Conservation (phyloP, 2,113 vertebrate genomes). For the Sporophila hypoxantha region DNA sequence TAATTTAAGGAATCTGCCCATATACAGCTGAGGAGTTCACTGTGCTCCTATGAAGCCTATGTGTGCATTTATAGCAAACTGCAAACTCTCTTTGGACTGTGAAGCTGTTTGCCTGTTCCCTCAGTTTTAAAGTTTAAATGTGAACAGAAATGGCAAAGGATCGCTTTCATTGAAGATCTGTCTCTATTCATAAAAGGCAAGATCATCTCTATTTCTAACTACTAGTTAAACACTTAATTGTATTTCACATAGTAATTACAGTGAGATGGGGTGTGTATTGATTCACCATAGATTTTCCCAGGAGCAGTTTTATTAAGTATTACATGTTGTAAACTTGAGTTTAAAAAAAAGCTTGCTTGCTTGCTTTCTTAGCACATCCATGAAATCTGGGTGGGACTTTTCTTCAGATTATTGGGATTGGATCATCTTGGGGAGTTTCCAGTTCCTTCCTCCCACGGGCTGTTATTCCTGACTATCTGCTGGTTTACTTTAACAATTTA, state of each 20-base stretch:
- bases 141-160: neutral
- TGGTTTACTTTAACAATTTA: neutral
- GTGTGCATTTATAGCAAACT: neutral
- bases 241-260: neutral
- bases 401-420: neutral
- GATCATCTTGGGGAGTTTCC: neutral
- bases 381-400: fast-evolving
- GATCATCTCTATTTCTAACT: neutral
- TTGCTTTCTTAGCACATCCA: neutral
- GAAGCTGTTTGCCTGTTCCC: neutral
- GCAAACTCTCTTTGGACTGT: neutral
- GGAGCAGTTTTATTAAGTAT: neutral
- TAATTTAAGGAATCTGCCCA: conserved; percentile 29
- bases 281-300: neutral
- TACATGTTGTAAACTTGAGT: neutral
- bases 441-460: neutral
- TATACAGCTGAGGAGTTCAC: conserved; percentile 17
- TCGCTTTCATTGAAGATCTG: neutral
- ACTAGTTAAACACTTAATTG: neutral
- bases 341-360: neutral
- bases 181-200: neutral
- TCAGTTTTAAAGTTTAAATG: neutral
- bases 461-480: neutral
- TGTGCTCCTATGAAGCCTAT: neutral
- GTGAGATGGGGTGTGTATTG: neutral